Conservation (phyloP, 2,888 invertebrate species). For the Microchrysa polita region DNA sequence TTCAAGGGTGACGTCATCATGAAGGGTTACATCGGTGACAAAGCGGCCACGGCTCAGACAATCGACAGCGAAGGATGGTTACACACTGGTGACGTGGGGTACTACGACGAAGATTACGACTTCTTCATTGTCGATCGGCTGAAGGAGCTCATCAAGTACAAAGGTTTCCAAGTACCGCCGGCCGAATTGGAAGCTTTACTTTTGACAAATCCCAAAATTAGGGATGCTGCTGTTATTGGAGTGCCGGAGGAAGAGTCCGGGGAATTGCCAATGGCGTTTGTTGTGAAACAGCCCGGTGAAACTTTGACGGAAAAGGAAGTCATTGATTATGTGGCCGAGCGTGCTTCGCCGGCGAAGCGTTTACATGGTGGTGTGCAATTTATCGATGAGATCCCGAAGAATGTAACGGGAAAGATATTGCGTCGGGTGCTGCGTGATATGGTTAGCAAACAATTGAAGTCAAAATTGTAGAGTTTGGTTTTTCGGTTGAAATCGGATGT, state of each 20-base stretch:
- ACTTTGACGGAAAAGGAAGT: constrained; percentile 69
- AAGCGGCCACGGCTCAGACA: constrained; percentile 71
- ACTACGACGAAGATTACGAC: constrained; percentile 78
- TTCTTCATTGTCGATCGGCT: constrained; percentile 86
- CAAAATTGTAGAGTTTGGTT: constrained; percentile 60
- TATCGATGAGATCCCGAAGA: constrained; percentile 79
- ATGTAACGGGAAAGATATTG: constrained; percentile 81
- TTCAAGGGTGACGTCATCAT: constrained; percentile 83
- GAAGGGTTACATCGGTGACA: constrained; percentile 84
- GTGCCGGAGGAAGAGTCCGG: constrained; percentile 76
- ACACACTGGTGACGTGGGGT: constrained; percentile 84
- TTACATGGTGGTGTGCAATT: constrained; percentile 80
- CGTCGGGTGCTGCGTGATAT: constrained; percentile 65
- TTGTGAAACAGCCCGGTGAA: constrained; percentile 71
- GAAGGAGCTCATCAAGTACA: constrained; percentile 92
- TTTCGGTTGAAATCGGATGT: background rate
- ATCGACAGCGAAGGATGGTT: constrained; percentile 81
- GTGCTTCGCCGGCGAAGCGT: constrained; percentile 76
- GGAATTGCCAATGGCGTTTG: constrained; percentile 79
- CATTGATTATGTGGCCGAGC: constrained; percentile 66
- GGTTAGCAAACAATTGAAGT: constrained; percentile 57
- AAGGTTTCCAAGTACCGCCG: constrained; percentile 86
- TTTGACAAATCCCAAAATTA: constrained; percentile 74
- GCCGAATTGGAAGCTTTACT: constrained; percentile 87
- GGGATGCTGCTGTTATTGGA: constrained; percentile 85